phyloP scores from a whole-genome alignment of 2,888 invertebrate genomes.

The Metopia argyrocephala region DNA sequence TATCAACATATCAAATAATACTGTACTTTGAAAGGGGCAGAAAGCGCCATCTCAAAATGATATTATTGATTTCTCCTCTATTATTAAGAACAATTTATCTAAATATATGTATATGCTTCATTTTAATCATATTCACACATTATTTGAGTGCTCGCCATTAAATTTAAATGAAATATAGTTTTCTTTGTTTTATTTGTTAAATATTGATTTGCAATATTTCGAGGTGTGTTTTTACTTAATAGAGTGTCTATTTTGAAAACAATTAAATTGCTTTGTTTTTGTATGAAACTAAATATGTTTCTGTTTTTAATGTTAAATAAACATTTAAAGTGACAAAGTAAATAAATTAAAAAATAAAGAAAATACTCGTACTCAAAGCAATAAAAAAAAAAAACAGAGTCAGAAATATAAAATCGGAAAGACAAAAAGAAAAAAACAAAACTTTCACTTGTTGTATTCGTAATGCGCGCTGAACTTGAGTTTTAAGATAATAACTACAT shows the following conservation, averaged over 20 bases:
- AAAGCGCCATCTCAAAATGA: constrained; percentile 36
- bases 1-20: constrained; percentile 33
- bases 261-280: background rate
- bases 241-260: background rate
- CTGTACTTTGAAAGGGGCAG: constrained; percentile 35
- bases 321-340: background rate
- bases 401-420: background rate
- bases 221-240: background rate
- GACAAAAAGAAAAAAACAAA: constrained; percentile 1
- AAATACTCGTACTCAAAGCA: background rate
- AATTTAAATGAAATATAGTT: too few relatives aligned
- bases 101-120: too few relatives aligned
- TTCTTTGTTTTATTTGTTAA: background rate
- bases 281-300: background rate
- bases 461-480: constrained; percentile 51
- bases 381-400: background rate
- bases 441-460: constrained; percentile 44
- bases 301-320: background rate
- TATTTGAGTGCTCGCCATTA: too few relatives aligned
- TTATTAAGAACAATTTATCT: background rate
- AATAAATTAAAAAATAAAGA: background rate
- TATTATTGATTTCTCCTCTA: constrained; percentile 28
- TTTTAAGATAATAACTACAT: constrained; percentile 44
- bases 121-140: too few relatives aligned
- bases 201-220: background rate